Conservation (phyloP, 2,113 vertebrate species). For the Procavia capensis region DNA sequence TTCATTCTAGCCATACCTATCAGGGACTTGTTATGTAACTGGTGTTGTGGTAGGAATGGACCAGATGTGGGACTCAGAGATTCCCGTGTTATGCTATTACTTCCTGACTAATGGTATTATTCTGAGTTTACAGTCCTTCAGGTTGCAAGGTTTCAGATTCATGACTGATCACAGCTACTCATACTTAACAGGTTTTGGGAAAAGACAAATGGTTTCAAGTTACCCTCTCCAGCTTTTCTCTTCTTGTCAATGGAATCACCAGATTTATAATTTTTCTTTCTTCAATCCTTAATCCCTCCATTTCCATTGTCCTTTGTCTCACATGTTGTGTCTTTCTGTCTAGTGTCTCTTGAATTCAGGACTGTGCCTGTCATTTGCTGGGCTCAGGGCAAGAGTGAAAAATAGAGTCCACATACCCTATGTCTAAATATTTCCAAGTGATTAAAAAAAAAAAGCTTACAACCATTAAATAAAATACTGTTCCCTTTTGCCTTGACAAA, state of each 20-base stretch:
- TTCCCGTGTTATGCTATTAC: not conserved
- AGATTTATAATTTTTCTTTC: not conserved
- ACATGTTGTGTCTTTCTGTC: not conserved
- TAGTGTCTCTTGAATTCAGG: not conserved
- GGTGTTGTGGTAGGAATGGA: not conserved
- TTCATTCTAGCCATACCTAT: too few species aligned
- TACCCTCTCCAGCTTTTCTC: not conserved
- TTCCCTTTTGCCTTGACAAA: slow-evolving; percentile 50
- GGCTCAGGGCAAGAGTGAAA: not conserved
- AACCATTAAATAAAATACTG: not conserved
- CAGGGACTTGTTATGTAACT: too few species aligned
- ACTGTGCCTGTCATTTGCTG: not conserved
- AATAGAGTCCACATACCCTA: not conserved
- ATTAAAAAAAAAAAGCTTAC: slow-evolving; percentile 8
- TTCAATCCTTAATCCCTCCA: not conserved
- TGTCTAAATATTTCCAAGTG: slow-evolving; percentile 2
- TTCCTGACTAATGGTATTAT: not conserved
- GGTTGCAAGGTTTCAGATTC: not conserved
- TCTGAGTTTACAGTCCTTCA: not conserved
- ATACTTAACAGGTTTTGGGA: not conserved
- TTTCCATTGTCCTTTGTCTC: not conserved
- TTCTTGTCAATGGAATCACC: not conserved
- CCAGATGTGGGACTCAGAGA: not conserved
- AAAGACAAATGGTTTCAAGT: not conserved
- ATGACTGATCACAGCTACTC: not conserved